Evolutionary conservation across 2,888 invertebrate species (phyloP), one percentile per base, ranked within the genome.

Genomic region (Cephus spinipes): DNA sequence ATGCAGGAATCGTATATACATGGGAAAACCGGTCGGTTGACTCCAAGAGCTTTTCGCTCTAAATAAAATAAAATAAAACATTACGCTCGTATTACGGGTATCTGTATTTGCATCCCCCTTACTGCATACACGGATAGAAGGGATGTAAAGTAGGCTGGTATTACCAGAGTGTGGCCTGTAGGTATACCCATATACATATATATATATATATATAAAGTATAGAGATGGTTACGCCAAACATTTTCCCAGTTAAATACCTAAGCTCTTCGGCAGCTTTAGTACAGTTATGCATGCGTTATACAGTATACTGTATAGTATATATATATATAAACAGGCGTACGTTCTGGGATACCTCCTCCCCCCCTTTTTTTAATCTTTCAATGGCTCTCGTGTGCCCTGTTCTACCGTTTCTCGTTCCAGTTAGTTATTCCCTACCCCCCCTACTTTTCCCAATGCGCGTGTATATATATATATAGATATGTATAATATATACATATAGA

Each of bases 341-440:
- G 80, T 69, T 73, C 73, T 73, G 69, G 55, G 71, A 68, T 68
- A 71, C 71, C 9, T 11, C 3, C 30, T 1, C 30, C 71, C 69
- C 4, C 12, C 71, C n/a, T 0, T 9, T n/a, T 86, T 86, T 87
- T 86, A 87, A 87, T 87, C 87, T 85, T 86, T 86, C 86, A 87
- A 87, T 87, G 85, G 86, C 83, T 81, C 87, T 87, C 76, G 80
- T 75, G 33, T 33, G 75, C 80, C 80, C 74, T 76, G 35, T 78
- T 75, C 80, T 77, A 75, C 76, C 12, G 69, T 32, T 36, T 23
- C 74, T 71, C 71, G 71, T 71, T 71, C 15, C 68, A 68, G 68
- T 74, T 36, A 73, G 32, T 35, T 74, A n/a, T 32, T 15, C 68
- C 68, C 30, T 9, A 12, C 68, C 34, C 74, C 73, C 75, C 40